phyloP scores from a whole-genome alignment of 2,113 vertebrate species.

The Cephalophus harveyi region DNA sequence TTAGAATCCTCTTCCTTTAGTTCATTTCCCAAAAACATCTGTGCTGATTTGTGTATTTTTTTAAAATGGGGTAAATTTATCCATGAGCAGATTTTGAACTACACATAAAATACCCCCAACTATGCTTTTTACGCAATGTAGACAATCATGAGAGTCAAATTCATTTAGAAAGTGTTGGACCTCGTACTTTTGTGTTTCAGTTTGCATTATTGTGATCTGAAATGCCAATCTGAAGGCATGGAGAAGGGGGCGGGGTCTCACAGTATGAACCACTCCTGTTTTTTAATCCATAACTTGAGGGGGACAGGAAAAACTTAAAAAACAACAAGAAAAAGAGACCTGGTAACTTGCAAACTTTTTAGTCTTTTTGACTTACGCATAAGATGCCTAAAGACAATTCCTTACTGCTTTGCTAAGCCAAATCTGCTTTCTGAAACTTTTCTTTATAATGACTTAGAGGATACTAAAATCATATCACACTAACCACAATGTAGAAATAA shows the following conservation, averaged over 20 bases:
- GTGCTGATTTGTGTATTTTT: conserved; percentile 75
- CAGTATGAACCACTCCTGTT: conserved; percentile 58
- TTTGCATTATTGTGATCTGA: conserved; percentile 67
- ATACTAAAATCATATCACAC: conserved; percentile 58
- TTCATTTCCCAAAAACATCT: conserved; percentile 76
- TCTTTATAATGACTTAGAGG: conserved; percentile 19
- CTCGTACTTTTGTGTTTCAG: conserved; percentile 64
- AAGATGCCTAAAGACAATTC: conserved; percentile 55
- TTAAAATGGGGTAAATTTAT: conserved; percentile 61
- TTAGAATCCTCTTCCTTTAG: conserved; percentile 81
- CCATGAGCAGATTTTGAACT: conserved; percentile 74
- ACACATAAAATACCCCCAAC: neutral
- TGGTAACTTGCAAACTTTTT: conserved; percentile 82
- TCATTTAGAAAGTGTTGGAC: conserved; percentile 66
- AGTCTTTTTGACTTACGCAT: conserved; percentile 64
- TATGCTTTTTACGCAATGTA: conserved; percentile 13
- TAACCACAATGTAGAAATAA: conserved; percentile 55
- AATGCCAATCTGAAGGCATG: conserved; percentile 74
- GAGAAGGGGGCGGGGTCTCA: conserved; percentile 39
- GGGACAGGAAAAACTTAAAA: conserved; percentile 38
- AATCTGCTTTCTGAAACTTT: conserved; percentile 51
- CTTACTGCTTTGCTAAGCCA: conserved; percentile 75
- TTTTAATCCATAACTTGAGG: conserved; percentile 43
- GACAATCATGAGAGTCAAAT: conserved; percentile 49
- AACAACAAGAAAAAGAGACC: conserved; percentile 42